Evolutionary conservation across 2,888 invertebrate species (phyloP).

Genomic region (Melipona beecheii): DNA sequence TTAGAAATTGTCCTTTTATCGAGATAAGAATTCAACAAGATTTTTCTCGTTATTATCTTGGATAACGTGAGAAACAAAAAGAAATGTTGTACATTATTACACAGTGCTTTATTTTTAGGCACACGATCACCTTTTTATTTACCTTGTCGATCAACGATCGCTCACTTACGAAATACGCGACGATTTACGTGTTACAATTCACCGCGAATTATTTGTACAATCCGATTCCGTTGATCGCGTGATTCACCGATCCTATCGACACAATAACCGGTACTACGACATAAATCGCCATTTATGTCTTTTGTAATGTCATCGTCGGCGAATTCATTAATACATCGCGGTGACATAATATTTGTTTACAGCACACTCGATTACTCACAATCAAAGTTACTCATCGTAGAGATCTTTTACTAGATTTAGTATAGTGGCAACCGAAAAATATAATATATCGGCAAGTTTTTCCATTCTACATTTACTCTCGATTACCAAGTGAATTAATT

Average conservation of each 20-base stretch:
- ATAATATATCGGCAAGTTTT: not conserved
- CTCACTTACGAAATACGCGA: not conserved
- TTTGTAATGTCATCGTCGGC: constrained; percentile 2
- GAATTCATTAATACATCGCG: constrained; percentile 28
- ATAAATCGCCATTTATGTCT: constrained; percentile 42
- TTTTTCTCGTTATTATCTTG: not conserved
- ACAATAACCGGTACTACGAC: not conserved
- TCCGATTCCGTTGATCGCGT: not conserved
- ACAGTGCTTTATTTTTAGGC: not conserved
- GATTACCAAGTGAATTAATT: not conserved
- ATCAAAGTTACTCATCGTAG: constrained; percentile 39
- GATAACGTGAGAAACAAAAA: not conserved
- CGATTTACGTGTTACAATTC: not conserved
- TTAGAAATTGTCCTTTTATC: not conserved
- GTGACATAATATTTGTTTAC: constrained; percentile 62
- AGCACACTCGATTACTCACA: constrained; percentile 25
- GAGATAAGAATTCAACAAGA: not conserved
- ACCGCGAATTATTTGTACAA: not conserved
- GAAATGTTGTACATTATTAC: too few species aligned
- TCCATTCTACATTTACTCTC: not conserved
- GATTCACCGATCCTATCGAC: constrained; percentile 10
- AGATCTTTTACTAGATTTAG: constrained; percentile 4
- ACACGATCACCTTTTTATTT: not conserved
- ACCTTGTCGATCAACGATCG: not conserved
- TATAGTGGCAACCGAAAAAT: constrained; percentile 37